Conservation (phyloP, 2,113 vertebrate species). For the Neopipo cinnamomea region DNA sequence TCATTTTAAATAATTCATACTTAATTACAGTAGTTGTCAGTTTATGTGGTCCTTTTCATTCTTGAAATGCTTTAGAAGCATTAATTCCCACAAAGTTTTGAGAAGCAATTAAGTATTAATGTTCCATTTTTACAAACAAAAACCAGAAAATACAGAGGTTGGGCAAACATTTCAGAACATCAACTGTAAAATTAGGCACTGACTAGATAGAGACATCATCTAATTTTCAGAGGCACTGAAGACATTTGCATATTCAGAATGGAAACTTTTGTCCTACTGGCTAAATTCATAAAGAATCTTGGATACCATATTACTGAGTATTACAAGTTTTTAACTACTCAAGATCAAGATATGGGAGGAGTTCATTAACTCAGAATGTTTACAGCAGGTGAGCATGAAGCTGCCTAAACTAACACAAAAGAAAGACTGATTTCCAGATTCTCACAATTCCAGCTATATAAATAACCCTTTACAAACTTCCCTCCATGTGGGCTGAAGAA, state of each 20-base stretch:
- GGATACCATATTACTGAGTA: slow-evolving; percentile 9
- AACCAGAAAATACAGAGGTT: slow-evolving; percentile 58
- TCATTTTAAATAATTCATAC: slow-evolving; percentile 62
- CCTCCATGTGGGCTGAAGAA: neutral
- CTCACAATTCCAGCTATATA: slow-evolving; percentile 25
- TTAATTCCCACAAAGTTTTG: slow-evolving; percentile 65
- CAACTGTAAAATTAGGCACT: slow-evolving; percentile 65
- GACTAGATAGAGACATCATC: slow-evolving; percentile 45
- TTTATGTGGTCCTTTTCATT: slow-evolving; percentile 68
- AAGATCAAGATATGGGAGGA: slow-evolving; percentile 12
- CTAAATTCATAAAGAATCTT: slow-evolving; percentile 48
- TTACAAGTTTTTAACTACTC: slow-evolving; percentile 15
- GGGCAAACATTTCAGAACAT: slow-evolving; percentile 62
- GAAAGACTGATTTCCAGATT: slow-evolving; percentile 15
- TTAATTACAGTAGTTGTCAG: slow-evolving; percentile 64
- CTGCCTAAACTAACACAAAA: neutral
- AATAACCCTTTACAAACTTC: slow-evolving; percentile 37
- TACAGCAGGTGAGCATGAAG: slow-evolving; percentile 26
- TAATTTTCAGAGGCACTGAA: slow-evolving; percentile 61
- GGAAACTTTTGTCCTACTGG: slow-evolving; percentile 42
- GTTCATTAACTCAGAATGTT: slow-evolving; percentile 20
- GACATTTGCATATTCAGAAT: slow-evolving; percentile 57
- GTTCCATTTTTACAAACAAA: slow-evolving; percentile 61
- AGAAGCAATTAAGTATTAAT: slow-evolving; percentile 65
- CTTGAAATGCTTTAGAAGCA: slow-evolving; percentile 65